Conservation (phyloP, 2,797 vertebrate species). For the Diplodus sargus region DNA sequence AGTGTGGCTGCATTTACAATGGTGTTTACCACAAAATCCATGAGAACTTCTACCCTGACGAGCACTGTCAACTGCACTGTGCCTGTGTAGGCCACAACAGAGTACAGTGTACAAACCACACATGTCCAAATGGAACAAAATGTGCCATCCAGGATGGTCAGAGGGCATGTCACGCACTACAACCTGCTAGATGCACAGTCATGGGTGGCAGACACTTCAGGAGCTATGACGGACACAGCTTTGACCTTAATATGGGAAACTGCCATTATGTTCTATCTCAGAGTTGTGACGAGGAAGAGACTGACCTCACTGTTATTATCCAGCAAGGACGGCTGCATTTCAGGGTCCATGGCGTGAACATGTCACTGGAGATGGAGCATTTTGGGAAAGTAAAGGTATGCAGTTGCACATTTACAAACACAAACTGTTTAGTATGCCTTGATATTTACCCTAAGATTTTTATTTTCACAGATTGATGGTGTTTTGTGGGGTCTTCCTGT, state of each 20-base stretch:
- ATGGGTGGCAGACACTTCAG: conserved; percentile 56
- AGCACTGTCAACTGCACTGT: conserved; percentile 40
- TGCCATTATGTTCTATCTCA: conserved; percentile 56
- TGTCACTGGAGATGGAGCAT: conserved; percentile 31
- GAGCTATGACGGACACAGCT: conserved; percentile 57
- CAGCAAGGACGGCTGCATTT: conserved; percentile 57
- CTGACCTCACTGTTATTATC: conserved; percentile 51
- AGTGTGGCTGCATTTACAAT: conserved; percentile 52
- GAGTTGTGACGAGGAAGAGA: conserved; percentile 26
- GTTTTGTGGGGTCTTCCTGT: conserved; percentile 32
- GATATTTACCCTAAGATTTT: not conserved
- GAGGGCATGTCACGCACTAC: conserved; percentile 68
- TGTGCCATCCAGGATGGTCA: conserved; percentile 70
- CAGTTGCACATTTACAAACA: not conserved
- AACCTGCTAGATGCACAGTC: conserved; percentile 51
- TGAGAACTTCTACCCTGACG: conserved; percentile 52
- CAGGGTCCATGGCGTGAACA: conserved; percentile 27
- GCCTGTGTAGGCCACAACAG: conserved; percentile 21
- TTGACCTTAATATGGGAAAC: conserved; percentile 61
- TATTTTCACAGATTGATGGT: conserved; percentile 35
- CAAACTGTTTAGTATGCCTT: not conserved
- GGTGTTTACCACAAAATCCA: conserved; percentile 64
- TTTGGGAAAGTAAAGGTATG: conserved; percentile 63
- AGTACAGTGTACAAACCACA: conserved; percentile 54
- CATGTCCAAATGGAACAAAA: conserved; percentile 62